Evolutionary conservation across 2,113 vertebrate species (phyloP).

Genomic region (Gavialis gangeticus): DNA sequence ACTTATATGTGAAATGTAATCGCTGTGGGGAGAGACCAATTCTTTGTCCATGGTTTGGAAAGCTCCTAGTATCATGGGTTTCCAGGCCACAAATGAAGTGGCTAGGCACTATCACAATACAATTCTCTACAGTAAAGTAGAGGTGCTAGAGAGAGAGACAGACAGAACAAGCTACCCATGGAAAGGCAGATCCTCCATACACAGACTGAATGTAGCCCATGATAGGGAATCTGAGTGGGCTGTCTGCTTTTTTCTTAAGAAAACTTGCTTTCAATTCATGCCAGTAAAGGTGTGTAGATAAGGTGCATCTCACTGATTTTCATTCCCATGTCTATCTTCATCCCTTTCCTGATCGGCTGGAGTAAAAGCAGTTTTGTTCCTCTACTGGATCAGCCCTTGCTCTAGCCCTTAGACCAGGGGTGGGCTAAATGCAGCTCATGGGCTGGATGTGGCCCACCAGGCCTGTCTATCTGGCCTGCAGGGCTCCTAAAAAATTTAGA

Average conservation of each 20-base stretch:
- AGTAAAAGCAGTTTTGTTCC: background rate
- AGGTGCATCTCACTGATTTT: background rate
- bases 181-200: background rate
- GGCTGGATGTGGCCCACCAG: too few species aligned
- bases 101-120: background rate
- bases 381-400: background rate
- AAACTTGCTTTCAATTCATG: background rate
- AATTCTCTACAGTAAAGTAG: background rate
- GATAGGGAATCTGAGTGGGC: background rate
- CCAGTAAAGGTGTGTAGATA: background rate
- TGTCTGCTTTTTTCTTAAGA: background rate
- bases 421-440: too few species aligned
- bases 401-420: background rate
- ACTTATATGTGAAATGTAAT: background rate
- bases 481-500: too few species aligned
- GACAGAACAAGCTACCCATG: background rate
- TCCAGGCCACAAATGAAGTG: background rate
- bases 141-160: background rate
- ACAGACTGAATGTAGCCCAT: background rate
- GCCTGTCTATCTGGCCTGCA: too few species aligned
- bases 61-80: too few species aligned
- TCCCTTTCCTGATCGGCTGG: background rate
- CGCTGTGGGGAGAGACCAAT: background rate
- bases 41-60: background rate
- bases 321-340: background rate